phyloP scores from a whole-genome alignment of 2,797 vertebrate species.

The Synanceia verrucosa region DNA sequence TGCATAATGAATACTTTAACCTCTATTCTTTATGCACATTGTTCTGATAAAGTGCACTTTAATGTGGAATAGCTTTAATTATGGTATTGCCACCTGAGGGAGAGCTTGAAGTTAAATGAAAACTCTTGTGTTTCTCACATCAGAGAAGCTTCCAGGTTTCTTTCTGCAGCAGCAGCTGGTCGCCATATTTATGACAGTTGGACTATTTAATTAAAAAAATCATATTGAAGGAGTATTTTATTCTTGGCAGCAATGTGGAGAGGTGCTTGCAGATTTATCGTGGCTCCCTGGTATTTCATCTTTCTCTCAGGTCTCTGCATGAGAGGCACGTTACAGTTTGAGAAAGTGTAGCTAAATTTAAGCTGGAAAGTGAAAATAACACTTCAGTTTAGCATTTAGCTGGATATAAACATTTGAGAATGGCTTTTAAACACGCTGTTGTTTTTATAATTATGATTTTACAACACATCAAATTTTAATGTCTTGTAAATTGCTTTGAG shows the following conservation, averaged over 20 bases:
- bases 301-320: not conserved
- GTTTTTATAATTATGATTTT: no score
- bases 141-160: conserved; percentile 6
- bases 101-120: not conserved
- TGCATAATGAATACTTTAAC: not conserved
- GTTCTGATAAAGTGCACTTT: not conserved
- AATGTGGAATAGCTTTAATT: not conserved
- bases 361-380: no score
- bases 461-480: not conserved
- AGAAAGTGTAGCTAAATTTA: not conserved
- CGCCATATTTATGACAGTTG: conserved; percentile 25
- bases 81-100: not conserved
- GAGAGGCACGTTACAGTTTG: not conserved
- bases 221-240: not conserved
- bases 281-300: conserved; percentile 10
- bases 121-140: conserved; percentile 43
- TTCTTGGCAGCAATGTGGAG: not conserved
- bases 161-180: conserved; percentile 11
- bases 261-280: conserved; percentile 40
- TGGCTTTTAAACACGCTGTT: no score
- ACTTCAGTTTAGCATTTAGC: not conserved
- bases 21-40: not conserved
- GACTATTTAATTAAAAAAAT: conserved; percentile 32
- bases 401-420: no score
- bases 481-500: no score